Base-by-base conservation (phyloP, 2,113 vertebrate genomes). In the Tyto alba region DNA sequence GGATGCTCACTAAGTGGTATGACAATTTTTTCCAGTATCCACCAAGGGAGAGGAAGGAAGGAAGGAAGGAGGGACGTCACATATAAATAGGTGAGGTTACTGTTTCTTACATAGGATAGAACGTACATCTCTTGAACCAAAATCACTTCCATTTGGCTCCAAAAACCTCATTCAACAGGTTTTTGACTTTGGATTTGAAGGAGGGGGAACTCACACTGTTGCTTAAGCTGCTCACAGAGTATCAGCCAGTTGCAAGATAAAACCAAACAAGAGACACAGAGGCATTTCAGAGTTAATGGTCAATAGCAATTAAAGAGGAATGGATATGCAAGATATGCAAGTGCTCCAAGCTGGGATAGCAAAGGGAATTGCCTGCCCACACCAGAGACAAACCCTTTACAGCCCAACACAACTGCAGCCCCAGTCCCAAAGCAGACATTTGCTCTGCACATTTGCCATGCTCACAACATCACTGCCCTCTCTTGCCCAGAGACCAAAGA, bases 251-350 rank as follows among this genome's bases (percentile, higher is more conserved):
- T 56, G 64, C 75, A 82, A 82, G 76, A 60, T 78, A 77, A 92
- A 97, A 78, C n/a, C 90, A 94, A 86, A 87, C 82, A 29, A 77
- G 63, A 90, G 93, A 91, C 77, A 71, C 67, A 12, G 50, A 96
- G n/a, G 53, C 69, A 43, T 69, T 55, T 85, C 60, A n/a, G 59
- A 90, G 81, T 95, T 95, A 95, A 95, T 25, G 82, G 60, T 75
- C 79, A 77, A 62, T 16, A 93, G 85, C 56, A 79, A 52, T 52
- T 74, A 62, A 66, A 90, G 29, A 92, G 56, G 38, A 75, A 68
- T 6, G 41, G 36, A 81, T 30, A 74, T 13, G 40, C 29, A 79
- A 92, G 36, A 81, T 30, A 74, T 13, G 40, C 29, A 79, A 92
- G 53, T 48, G 86, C 26, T 92, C 63, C 87, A 92, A 89, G 90